Evolutionary conservation across 2,113 vertebrate genomes (phyloP).

Genomic region (Muntiacus reevesi): DNA sequence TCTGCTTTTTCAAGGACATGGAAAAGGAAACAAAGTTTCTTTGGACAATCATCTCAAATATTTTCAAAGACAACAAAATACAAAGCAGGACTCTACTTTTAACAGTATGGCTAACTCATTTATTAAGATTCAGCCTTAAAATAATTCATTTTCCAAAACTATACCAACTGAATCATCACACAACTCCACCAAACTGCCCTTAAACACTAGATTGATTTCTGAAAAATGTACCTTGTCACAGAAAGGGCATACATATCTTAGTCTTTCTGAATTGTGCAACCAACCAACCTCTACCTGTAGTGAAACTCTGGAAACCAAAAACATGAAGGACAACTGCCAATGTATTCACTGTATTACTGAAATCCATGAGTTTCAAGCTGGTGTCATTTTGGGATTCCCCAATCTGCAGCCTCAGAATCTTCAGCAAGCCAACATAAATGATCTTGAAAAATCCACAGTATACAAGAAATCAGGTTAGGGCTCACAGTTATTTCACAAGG

Average conservation of each 20-base stretch:
- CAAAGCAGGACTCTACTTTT: neutral
- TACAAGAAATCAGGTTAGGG: neutral
- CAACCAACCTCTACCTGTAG: neutral
- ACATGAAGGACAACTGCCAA: neutral
- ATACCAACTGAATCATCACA: neutral
- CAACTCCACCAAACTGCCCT: neutral
- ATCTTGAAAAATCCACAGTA: constrained; percentile 4
- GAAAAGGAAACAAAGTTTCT: constrained; percentile 14
- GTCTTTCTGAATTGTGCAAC: neutral
- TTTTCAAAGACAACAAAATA: constrained; percentile 19
- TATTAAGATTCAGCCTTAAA: neutral
- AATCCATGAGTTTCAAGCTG: neutral
- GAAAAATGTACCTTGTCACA: neutral
- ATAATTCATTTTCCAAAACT: constrained; percentile 2
- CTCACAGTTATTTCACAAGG: constrained; percentile 13
- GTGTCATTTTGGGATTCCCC: neutral
- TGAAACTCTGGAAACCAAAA: constrained; percentile 34
- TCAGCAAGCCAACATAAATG: neutral
- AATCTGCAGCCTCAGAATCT: neutral
- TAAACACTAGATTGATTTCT: neutral
- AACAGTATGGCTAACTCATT: neutral
- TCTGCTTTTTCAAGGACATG: constrained; percentile 26
- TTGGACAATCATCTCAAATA: neutral
- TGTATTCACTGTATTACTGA: neutral
- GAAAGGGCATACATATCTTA: neutral